phyloP scores from a whole-genome alignment of 2,113 vertebrate species.

The Albula goreensis region DNA sequence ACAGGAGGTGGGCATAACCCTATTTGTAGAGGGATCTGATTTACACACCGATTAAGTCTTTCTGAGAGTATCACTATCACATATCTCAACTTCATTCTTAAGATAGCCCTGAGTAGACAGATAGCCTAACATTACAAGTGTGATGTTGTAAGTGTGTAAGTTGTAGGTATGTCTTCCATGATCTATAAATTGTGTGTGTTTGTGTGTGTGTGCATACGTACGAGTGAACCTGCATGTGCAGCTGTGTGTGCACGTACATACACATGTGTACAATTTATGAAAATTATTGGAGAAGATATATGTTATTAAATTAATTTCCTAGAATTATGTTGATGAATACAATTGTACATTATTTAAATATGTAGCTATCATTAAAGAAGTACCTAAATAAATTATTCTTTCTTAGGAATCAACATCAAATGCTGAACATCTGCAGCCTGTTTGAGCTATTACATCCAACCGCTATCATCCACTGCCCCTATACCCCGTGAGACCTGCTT shows the following conservation, averaged over 20 bases:
- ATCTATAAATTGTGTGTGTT: neutral
- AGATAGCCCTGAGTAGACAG: neutral
- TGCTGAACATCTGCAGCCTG: neutral
- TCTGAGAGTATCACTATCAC: conserved; percentile 10
- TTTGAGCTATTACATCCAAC: neutral
- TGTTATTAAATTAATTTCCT: too few species aligned
- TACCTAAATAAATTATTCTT: too few species aligned
- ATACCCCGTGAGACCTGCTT: conserved; percentile 36
- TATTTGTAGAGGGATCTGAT: conserved; percentile 37
- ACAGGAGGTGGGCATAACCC: conserved; percentile 36
- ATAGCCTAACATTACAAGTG: neutral
- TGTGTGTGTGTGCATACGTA: neutral
- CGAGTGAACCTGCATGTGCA: too few species aligned
- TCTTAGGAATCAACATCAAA: neutral
- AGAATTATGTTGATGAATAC: too few species aligned
- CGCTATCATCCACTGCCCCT: conserved; percentile 22
- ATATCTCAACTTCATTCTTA: conserved; percentile 4
- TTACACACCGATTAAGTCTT: neutral
- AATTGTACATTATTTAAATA: too few species aligned
- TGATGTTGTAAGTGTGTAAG: too few species aligned
- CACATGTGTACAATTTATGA: too few species aligned
- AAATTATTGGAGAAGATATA: neutral
- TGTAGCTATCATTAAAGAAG: too few species aligned
- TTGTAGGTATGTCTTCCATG: neutral
- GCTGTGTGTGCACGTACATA: too few species aligned